Evolutionary conservation across 1,140 invertebrate genomes (phyloP), one percentile per base, ranked within the genome.

Genomic region (Phymastichus coffea): DNA sequence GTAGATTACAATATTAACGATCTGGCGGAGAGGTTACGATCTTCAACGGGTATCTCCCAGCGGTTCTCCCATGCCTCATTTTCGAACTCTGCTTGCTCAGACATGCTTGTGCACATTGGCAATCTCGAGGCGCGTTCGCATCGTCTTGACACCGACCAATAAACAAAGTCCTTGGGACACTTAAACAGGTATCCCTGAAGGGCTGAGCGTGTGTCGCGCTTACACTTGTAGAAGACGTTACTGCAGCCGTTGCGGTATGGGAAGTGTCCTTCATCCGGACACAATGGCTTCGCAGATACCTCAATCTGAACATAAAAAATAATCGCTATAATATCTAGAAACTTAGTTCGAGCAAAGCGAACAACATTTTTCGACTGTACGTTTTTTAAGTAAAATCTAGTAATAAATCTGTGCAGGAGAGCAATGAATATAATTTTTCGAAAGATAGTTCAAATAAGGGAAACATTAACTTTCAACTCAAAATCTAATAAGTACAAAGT

Each of bases 101-200:
- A 52, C 17, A 60, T 48, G 14, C 66, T 64, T 12, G 69, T 59
- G 63, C 88, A 90, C 57, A 83, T 81, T n/a, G 83, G 82, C 20
- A 90, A 67, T 70, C 80, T 82, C 19, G 74, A 72, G 0, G 75
- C 73, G 46, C 80, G 78, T 76, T 92, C 89, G 66, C 92, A 94
- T 67, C 87, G 82, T 72, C 86, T 83, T 57, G 89, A 91, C 1
- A 88, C 83, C 33, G 86, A 83, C 87, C 89, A 92, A 68, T 87
- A 94, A 0, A 86, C 81, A 65, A 86, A 91, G 8, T 85, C 84
- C 70, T 85, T 75, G 1, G 91, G 91, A 78, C 92, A 93, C 68
- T 87, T 86, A 71, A 87, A 88, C 8, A 93, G 74, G 57, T 85
- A 85, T 8, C 88, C 90, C 69, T 86, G 82, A 61, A 92, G 75